phyloP scores from a whole-genome alignment of 1,140 invertebrate species.

The Leptinotarsa defecta region DNA sequence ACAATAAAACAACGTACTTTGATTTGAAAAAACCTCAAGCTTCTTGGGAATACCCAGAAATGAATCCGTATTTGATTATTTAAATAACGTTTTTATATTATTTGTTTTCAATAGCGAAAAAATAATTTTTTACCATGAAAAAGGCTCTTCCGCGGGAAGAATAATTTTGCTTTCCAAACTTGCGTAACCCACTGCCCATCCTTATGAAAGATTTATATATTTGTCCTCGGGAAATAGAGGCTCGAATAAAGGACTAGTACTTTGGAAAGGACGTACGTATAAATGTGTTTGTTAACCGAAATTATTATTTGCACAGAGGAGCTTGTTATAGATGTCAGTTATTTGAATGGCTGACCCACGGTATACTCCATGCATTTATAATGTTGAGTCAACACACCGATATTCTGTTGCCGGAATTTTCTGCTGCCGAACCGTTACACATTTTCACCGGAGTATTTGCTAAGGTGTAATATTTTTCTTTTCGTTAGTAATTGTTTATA shows the following conservation, averaged over 20 bases:
- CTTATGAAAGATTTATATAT: neutral
- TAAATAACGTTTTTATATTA: no score
- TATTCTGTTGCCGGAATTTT: constrained; percentile 22
- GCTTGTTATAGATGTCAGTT: constrained; percentile 52
- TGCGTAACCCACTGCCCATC: neutral
- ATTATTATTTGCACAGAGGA: constrained; percentile 55
- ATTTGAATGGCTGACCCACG: constrained; percentile 50
- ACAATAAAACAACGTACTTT: no score
- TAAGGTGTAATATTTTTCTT: constrained; percentile 29
- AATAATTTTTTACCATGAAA: no score
- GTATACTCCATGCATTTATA: constrained; percentile 52
- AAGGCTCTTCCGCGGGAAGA: no score
- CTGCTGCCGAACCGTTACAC: constrained; percentile 36
- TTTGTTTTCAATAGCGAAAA: no score
- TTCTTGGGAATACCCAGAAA: no score
- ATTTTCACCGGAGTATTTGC: constrained; percentile 38
- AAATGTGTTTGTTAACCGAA: constrained; percentile 53
- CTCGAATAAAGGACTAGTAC: constrained; percentile 16
- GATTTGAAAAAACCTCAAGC: no score
- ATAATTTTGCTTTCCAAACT: neutral
- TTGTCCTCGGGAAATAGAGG: constrained; percentile 9
- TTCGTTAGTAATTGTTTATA: constrained; percentile 33
- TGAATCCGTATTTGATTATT: no score
- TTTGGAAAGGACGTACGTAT: constrained; percentile 6
- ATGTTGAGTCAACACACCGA: constrained; percentile 52